A percentile compares a stretch with the other conserved stretches of the same genome.
Evolutionary conservation across 2,797 vertebrate species (phyloP).

Genomic region (Sebastes vulpes): DNA sequence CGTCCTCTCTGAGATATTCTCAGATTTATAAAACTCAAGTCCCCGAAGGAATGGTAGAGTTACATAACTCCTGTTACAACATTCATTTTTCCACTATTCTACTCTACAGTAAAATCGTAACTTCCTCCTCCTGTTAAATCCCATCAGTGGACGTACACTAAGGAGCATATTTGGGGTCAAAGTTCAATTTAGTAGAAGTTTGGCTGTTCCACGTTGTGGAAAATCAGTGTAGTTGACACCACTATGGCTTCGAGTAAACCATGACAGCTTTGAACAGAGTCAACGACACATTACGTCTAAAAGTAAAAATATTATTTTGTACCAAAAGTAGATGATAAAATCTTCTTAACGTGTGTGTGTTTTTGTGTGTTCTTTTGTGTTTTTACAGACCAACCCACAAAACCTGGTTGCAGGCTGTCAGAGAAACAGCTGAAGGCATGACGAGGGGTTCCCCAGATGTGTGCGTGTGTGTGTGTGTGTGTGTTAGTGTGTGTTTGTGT

Average conservation of each 20-base stretch:
- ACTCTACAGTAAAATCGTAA: not conserved
- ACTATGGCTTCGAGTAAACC: not conserved
- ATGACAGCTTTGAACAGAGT: not conserved
- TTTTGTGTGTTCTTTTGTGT: constrained; percentile 26
- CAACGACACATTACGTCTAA: not conserved
- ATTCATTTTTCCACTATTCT: not conserved
- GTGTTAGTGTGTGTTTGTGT: constrained; percentile 20
- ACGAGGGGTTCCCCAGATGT: constrained; percentile 68
- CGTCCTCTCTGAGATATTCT: not conserved
- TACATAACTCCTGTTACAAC: not conserved
- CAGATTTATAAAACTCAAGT: not conserved
- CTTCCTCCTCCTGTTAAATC: not conserved
- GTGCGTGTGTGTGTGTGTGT: constrained; percentile 37
- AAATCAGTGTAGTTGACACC: not conserved
- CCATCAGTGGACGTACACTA: not conserved
- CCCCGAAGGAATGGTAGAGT: not conserved
- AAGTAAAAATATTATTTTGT: not conserved
- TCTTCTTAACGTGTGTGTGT: not conserved
- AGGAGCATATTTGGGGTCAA: not conserved
- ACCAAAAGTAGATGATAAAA: not conserved
- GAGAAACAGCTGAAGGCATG: constrained; percentile 70
- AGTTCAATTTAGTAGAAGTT: not conserved
- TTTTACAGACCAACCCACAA: constrained; percentile 20
- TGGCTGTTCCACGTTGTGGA: not conserved
- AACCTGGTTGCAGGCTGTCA: constrained; percentile 46